phyloP scores from a whole-genome alignment of 1,140 invertebrate genomes.

The Hetaerina americana region DNA sequence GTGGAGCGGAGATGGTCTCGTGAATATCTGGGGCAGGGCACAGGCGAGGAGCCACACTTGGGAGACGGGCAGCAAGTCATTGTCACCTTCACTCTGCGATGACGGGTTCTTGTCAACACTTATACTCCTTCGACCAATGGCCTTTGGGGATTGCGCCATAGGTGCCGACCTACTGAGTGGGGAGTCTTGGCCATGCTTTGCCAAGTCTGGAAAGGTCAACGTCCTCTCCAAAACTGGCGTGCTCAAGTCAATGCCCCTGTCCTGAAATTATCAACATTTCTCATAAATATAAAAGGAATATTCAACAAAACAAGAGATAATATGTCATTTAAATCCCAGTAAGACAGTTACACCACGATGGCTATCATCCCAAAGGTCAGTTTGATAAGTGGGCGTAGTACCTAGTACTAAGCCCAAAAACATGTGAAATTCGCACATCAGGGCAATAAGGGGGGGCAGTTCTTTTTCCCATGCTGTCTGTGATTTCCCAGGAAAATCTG shows the following conservation, averaged over 20 bases:
- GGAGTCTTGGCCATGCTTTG: not conserved
- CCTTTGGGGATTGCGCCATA: no score
- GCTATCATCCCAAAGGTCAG: no score
- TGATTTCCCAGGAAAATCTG: no score
- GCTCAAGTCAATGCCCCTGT: slow-evolving; percentile 47
- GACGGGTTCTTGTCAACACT: not conserved
- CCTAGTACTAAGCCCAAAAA: no score
- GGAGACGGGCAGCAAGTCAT: slow-evolving; percentile 47
- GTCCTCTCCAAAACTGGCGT: slow-evolving; percentile 52
- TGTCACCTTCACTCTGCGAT: slow-evolving; percentile 3
- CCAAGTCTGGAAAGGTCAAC: not conserved
- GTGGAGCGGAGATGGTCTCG: slow-evolving; percentile 34
- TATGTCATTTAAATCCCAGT: no score
- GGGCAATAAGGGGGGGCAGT: no score
- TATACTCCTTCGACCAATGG: not conserved
- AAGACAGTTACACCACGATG: no score
- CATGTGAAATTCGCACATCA: no score
- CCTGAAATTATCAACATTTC: slow-evolving; percentile 34
- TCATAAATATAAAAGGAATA: slow-evolving; percentile 7
- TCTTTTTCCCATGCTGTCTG: no score
- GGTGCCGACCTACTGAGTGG: not conserved
- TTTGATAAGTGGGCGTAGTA: no score
- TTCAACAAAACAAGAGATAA: no score
- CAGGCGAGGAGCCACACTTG: slow-evolving; percentile 67
- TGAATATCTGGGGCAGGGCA: slow-evolving; percentile 54